phyloP scores from a whole-genome alignment of 2,113 vertebrate species.

The Heterotis niloticus region DNA sequence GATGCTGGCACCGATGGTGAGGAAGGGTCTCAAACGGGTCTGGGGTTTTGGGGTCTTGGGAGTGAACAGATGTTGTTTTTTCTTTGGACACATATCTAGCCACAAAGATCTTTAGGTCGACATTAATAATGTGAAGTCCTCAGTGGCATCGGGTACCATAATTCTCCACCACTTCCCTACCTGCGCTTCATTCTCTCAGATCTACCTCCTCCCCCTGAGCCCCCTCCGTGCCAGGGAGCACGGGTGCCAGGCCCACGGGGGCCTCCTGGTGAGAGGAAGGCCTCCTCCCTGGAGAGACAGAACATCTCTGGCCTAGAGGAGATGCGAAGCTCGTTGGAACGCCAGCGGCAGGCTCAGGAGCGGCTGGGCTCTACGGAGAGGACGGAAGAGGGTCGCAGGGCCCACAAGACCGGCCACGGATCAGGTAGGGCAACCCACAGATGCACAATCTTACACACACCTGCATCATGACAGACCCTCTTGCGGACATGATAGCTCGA shows the following conservation, averaged over 20 bases:
- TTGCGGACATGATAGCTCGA: too few species aligned
- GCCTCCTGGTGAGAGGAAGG: conserved; percentile 79
- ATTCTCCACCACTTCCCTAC: conserved; percentile 54
- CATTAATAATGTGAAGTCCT: background rate
- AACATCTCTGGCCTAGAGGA: conserved; percentile 77
- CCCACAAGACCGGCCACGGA: conserved; percentile 79
- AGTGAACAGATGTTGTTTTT: background rate
- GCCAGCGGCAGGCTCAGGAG: conserved; percentile 63
- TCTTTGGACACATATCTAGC: background rate
- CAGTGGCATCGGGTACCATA: background rate
- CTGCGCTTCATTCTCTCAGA: conserved; percentile 66
- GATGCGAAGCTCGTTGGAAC: conserved; percentile 81
- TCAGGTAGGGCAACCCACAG: conserved; percentile 63
- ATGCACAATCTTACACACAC: background rate
- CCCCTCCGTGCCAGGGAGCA: conserved; percentile 89
- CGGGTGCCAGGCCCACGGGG: conserved; percentile 74
- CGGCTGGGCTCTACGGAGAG: conserved; percentile 63
- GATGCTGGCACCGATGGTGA: conserved; percentile 87
- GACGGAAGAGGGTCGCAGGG: conserved; percentile 77
- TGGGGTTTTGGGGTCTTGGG: too few species aligned
- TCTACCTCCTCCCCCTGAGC: conserved; percentile 97
- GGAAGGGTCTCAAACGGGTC: background rate
- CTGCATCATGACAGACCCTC: too few species aligned
- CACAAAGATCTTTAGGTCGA: background rate
- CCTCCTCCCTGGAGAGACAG: conserved; percentile 88